Evolutionary conservation across 2,888 invertebrate species (phyloP).

Genomic region (Drosophila nigritarsus): DNA sequence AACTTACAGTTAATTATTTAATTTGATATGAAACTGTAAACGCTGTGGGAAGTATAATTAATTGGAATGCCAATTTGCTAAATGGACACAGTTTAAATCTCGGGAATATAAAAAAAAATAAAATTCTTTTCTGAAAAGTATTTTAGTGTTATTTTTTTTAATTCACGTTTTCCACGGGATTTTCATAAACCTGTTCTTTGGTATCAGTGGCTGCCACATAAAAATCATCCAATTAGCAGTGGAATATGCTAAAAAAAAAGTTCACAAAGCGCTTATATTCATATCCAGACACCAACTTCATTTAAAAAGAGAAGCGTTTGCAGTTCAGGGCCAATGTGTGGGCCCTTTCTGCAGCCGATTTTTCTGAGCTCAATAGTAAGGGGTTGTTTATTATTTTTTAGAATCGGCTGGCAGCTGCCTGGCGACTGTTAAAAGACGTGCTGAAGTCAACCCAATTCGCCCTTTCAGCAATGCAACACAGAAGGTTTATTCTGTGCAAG

Average conservation of each 20-base stretch:
- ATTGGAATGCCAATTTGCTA: background rate
- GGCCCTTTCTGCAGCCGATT: conserved; percentile 8
- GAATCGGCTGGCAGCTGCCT: conserved; percentile 7
- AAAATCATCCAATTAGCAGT: conserved; percentile 40
- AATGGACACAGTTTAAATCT: background rate
- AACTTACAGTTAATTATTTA: background rate
- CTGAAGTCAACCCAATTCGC: background rate
- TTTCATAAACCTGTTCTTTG: background rate
- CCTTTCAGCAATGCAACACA: conserved; percentile 14
- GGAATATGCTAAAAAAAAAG: background rate
- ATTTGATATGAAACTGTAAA: background rate
- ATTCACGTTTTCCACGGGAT: background rate
- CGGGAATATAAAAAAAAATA: background rate
- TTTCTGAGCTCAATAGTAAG: conserved; percentile 13
- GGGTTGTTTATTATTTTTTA: background rate
- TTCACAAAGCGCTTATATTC: background rate
- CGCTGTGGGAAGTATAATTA: background rate
- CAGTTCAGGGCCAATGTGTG: background rate
- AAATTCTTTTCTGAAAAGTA: background rate
- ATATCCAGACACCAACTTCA: background rate
- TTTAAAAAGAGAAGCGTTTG: background rate
- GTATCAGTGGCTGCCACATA: background rate
- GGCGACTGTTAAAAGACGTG: conserved; percentile 12
- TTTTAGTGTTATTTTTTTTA: background rate
- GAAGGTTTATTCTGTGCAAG: conserved; percentile 2